Percentiles rank a stretch among this genome's conserved stretches.
Conservation (phyloP, 2,113 vertebrate genomes). For the Solea solea region DNA sequence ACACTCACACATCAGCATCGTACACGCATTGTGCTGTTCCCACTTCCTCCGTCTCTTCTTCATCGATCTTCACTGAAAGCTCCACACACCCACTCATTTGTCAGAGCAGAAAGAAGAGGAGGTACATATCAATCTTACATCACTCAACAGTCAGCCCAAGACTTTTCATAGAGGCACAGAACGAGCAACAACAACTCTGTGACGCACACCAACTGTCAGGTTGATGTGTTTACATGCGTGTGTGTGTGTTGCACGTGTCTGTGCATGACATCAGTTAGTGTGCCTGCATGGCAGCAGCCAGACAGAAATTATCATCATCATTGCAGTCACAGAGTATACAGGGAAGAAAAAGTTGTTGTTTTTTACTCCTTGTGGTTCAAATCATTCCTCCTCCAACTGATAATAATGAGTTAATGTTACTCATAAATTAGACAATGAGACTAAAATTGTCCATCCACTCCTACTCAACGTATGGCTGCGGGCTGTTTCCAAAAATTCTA, state of each 20-base stretch:
- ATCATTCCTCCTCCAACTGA: not conserved
- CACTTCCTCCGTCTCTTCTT: conserved; percentile 26
- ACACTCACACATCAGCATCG: too few relatives aligned
- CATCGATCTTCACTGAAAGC: conserved; percentile 59
- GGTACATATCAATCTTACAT: conserved; percentile 77
- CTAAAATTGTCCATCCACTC: conserved; percentile 44
- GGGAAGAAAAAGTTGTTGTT: not conserved
- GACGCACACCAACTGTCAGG: conserved; percentile 77
- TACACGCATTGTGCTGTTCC: conserved; percentile 17
- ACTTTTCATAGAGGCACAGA: conserved; percentile 71
- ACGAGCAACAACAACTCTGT: conserved; percentile 64
- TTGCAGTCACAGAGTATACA: not conserved
- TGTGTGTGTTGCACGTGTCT: conserved; percentile 10
- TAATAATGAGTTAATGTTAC: conserved; percentile 31
- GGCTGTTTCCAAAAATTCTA: conserved; percentile 31
- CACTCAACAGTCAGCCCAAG: conserved; percentile 71
- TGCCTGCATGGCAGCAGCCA: not conserved
- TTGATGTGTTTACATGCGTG: conserved; percentile 15
- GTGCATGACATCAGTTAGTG: not conserved
- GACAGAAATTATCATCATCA: not conserved
- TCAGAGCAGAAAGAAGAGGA: conserved; percentile 73
- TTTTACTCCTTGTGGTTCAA: not conserved
- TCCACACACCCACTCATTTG: conserved; percentile 75
- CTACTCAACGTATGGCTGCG: conserved; percentile 58
- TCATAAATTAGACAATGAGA: conserved; percentile 46